phyloP scores from a whole-genome alignment of 2,113 vertebrate genomes.

The Ceyx margarethae region DNA sequence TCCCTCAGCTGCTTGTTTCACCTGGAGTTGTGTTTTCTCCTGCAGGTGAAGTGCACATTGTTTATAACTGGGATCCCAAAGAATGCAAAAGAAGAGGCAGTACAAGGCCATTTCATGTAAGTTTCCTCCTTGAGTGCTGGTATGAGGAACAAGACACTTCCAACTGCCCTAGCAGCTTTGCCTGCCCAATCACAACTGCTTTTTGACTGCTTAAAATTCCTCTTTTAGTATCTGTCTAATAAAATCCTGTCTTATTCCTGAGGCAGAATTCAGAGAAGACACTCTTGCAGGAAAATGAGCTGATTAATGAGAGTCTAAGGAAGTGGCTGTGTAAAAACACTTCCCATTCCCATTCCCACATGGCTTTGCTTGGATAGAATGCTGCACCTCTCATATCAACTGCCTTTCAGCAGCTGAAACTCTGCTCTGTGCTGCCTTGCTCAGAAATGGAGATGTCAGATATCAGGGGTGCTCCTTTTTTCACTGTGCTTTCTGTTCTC shows the following conservation, averaged over 20 bases:
- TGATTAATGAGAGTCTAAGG: neutral
- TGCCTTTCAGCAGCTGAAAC: neutral
- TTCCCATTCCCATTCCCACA: neutral
- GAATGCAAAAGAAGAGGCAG: conserved; percentile 68
- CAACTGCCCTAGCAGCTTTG: neutral
- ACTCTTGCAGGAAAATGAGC: neutral
- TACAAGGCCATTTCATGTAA: conserved; percentile 87
- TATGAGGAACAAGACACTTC: neutral
- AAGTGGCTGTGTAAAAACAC: neutral
- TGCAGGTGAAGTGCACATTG: conserved; percentile 84
- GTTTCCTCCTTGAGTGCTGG: neutral
- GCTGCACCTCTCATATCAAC: neutral
- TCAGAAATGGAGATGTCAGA: neutral
- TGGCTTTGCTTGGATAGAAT: neutral
- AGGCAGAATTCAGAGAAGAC: neutral
- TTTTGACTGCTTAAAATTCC: neutral
- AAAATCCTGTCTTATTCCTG: neutral
- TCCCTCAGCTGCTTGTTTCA: neutral
- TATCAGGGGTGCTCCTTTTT: neutral
- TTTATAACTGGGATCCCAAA: conserved; percentile 87
- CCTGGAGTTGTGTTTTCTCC: neutral
- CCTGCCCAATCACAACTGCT: neutral
- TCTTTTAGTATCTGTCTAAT: neutral
- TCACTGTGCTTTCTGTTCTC: neutral
- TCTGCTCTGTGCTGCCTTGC: neutral